phyloP scores from a whole-genome alignment of 2,113 vertebrate species.

The Tyrannus savana region DNA sequence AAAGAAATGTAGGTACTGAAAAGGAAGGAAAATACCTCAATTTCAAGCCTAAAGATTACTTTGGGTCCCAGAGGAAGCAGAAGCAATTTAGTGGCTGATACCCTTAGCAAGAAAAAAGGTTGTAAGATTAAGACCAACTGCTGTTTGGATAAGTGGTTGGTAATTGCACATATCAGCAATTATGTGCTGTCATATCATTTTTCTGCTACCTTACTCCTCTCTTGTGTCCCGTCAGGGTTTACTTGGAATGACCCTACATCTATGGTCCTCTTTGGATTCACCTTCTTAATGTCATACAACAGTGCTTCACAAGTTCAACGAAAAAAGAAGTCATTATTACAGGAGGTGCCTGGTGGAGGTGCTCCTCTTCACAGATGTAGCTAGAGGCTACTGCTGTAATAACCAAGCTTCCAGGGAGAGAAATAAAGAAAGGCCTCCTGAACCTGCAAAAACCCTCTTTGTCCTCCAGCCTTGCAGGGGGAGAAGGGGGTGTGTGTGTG shows the following conservation, averaged over 20 bases:
- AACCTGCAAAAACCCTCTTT: neutral
- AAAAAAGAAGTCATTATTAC: conserved; percentile 42
- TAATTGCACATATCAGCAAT: conserved; percentile 84
- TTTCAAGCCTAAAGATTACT: conserved; percentile 85
- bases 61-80: conserved; percentile 79
- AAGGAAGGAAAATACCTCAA: conserved; percentile 78
- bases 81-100: conserved; percentile 85
- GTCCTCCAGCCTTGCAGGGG: neutral
- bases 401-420: conserved; percentile 26
- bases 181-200: conserved; percentile 73
- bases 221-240: conserved; percentile 84
- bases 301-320: conserved; percentile 76
- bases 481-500: neutral
- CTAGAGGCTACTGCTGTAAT: conserved; percentile 52
- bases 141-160: conserved; percentile 84
- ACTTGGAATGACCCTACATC: conserved; percentile 87
- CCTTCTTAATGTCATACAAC: conserved; percentile 82
- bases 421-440: conserved; percentile 15
- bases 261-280: conserved; percentile 87
- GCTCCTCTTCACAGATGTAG: conserved; percentile 35
- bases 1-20: conserved; percentile 76
- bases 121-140: conserved; percentile 84
- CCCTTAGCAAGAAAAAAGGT: conserved; percentile 81
- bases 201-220: conserved; percentile 87
- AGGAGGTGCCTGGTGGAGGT: conserved; percentile 42